phyloP scores from a whole-genome alignment of 2,888 invertebrate species.

The Penaeus monodon region DNA sequence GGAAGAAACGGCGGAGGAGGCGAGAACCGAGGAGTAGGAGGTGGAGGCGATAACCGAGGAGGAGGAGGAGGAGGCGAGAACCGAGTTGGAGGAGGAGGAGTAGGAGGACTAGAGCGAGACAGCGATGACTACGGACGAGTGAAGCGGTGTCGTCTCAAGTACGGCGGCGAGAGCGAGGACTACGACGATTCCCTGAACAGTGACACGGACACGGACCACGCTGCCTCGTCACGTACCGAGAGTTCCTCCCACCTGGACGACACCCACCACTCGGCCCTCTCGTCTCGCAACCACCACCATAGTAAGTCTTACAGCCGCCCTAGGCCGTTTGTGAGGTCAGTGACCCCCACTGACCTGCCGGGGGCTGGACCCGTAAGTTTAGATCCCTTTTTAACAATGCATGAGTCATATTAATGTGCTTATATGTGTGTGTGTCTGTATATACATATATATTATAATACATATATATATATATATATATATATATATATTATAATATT shows the following conservation, averaged over 20 bases:
- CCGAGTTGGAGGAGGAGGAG: constrained; percentile 14
- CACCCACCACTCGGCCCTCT: constrained; percentile 41
- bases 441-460: neutral
- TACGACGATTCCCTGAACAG: constrained; percentile 57
- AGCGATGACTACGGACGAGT: constrained; percentile 55
- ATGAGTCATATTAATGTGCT: neutral
- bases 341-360: too few species aligned
- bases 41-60: neutral
- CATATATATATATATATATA: too few species aligned
- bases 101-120: constrained; percentile 19
- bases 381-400: too few species aligned
- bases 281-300: constrained; percentile 60
- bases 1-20: neutral
- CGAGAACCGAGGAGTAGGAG: constrained; percentile 1
- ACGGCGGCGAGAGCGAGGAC: constrained; percentile 59
- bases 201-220: constrained; percentile 62
- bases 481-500: neutral
- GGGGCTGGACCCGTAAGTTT: too few species aligned
- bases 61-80: constrained; percentile 9
- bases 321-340: neutral
- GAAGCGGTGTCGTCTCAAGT: constrained; percentile 49
- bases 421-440: neutral
- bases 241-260: constrained; percentile 64
- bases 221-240: constrained; percentile 60
- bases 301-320: constrained; percentile 58